Conservation (phyloP, 2,888 invertebrate genomes). For the Drosophila limbata region DNA sequence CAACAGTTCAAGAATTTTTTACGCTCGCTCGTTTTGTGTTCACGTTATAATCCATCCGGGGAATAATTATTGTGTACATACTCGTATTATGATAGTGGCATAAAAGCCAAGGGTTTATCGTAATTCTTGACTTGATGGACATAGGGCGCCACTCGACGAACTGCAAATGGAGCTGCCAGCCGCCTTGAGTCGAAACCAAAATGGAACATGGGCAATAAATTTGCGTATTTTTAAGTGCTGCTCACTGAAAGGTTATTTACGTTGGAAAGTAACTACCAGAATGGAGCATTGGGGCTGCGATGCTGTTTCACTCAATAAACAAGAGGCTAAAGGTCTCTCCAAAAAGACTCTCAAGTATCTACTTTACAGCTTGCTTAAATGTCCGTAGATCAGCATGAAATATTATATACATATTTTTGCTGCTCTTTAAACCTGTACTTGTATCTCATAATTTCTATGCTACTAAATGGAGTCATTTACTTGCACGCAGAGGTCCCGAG, state of each 20-base stretch:
- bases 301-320: constrained; percentile 35
- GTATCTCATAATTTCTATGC: constrained; percentile 25
- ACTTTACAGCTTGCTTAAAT: constrained; percentile 40
- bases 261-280: constrained; percentile 40
- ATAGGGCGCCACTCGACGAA: constrained; percentile 22
- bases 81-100: constrained; percentile 71
- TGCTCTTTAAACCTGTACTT: constrained; percentile 11
- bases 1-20: constrained; percentile 61
- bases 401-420: constrained; percentile 1
- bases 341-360: constrained; percentile 24
- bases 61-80: constrained; percentile 81
- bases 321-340: constrained; percentile 13
- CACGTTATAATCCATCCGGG: constrained; percentile 77
- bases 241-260: constrained; percentile 56
- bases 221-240: constrained; percentile 58
- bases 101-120: constrained; percentile 70
- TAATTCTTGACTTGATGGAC: constrained; percentile 51
- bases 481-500: constrained; percentile 19
- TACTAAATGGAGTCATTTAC: constrained; percentile 53
- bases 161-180: constrained; percentile 13
- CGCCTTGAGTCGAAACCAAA: constrained; percentile 35
- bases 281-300: constrained; percentile 18
- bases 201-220: constrained; percentile 69
- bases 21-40: constrained; percentile 53
- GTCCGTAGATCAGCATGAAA: constrained; percentile 36